These are phyloP conservation scores for Agonum fuliginosum DNA, from an alignment of 2,888 invertebrate species.

Conservation along the genomic window DNA sequence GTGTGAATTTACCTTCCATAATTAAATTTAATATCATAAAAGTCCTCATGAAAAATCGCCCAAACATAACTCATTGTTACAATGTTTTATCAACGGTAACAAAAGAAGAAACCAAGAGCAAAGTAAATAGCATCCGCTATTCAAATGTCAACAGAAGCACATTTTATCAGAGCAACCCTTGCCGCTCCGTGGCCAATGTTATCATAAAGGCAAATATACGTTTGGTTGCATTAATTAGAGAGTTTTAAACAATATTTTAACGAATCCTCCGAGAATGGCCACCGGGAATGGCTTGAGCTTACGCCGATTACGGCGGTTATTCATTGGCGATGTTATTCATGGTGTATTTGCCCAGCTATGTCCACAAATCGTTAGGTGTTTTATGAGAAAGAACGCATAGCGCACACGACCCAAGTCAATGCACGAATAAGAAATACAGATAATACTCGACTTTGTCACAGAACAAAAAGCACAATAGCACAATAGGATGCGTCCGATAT, in stretches of 20 bases:
- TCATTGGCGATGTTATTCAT: constrained; percentile 30
- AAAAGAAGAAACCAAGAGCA: constrained; percentile 33
- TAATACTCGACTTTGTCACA: no score
- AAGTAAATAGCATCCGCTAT: constrained; percentile 35
- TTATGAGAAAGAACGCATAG: constrained; percentile 11
- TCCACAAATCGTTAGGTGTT: constrained; percentile 42
- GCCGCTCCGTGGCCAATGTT: constrained; percentile 38
- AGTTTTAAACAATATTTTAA: constrained; percentile 58
- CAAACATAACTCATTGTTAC: constrained; percentile 23
- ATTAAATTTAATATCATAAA: neutral
- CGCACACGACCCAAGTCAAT: neutral
- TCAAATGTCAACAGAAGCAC: constrained; percentile 52
- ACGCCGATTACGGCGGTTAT: constrained; percentile 43
- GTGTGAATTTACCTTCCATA: neutral
- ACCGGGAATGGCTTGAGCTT: constrained; percentile 24
- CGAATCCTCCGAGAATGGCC: constrained; percentile 45
- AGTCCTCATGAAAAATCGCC: constrained; percentile 4
- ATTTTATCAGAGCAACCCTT: constrained; percentile 50
- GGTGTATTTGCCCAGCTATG: constrained; percentile 38
- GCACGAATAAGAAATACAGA: constrained; percentile 22
- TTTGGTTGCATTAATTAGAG: constrained; percentile 54
- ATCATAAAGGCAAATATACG: constrained; percentile 56
- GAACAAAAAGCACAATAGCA: neutral
- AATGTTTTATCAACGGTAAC: constrained; percentile 33
- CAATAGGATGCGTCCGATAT: neutral